Conservation (phyloP, 2,797 vertebrate genomes). For the Poecilia velifera region DNA sequence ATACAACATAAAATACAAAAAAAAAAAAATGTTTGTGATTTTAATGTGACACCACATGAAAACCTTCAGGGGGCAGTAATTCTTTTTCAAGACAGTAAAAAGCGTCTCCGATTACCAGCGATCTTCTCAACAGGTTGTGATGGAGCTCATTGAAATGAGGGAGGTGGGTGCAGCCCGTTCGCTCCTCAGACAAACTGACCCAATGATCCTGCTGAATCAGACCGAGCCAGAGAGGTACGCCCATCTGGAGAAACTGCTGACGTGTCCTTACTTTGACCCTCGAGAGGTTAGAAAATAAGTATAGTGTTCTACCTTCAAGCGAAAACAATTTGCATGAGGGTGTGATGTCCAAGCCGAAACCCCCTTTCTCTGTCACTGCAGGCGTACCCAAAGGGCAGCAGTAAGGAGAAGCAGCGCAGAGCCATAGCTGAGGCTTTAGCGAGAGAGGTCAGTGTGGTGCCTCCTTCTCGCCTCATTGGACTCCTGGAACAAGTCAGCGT, state of each 20-base stretch:
- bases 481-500: conserved; percentile 90
- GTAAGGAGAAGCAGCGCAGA: conserved; percentile 94
- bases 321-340: background rate
- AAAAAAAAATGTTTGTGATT: background rate
- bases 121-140: conserved; percentile 84
- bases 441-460: conserved; percentile 97
- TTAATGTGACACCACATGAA: background rate
- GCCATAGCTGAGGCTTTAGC: conserved; percentile 94
- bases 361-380: conserved; percentile 41
- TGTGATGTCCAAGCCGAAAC: background rate
- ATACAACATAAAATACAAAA: background rate
- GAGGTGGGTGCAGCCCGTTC: conserved; percentile 94
- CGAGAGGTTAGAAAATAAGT: conserved; percentile 83
- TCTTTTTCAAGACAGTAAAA: background rate
- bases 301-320: background rate
- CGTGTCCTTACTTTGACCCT: conserved; percentile 94
- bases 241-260: conserved; percentile 92
- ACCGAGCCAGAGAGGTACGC: conserved; percentile 91
- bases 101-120: background rate
- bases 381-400: conserved; percentile 95
- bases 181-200: conserved; percentile 93
- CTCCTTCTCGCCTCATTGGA: conserved; percentile 95
- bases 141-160: conserved; percentile 95
- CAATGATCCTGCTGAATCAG: conserved; percentile 98
- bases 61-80: background rate